These are phyloP conservation scores for Stegodyphus dumicola DNA, from an alignment of 1,140 invertebrate genomes.

Conservation along the genomic window DNA sequence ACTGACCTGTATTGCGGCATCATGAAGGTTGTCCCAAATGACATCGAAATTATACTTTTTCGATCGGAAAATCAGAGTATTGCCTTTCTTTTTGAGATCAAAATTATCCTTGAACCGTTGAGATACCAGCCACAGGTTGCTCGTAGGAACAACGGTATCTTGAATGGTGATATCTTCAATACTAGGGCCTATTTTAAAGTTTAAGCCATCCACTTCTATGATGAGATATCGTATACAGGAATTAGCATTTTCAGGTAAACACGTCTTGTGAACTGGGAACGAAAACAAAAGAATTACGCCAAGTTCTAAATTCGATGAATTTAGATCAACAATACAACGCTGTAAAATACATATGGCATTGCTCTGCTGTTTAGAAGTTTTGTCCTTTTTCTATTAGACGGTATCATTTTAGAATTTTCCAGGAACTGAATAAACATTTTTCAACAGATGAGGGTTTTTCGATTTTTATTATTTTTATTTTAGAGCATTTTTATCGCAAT, in stretches of 20 bases:
- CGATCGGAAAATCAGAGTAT: slow-evolving; percentile 76
- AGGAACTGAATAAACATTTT: no score
- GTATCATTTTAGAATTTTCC: no score
- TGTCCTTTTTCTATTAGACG: no score
- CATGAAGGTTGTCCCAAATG: slow-evolving; percentile 76
- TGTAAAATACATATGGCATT: no score
- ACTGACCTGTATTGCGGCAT: slow-evolving; percentile 78
- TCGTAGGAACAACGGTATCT: background rate
- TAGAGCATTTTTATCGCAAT: no score
- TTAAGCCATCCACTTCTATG: slow-evolving; percentile 22
- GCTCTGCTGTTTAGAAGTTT: no score
- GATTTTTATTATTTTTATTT: no score
- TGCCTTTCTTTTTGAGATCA: slow-evolving; percentile 76
- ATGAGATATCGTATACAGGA: slow-evolving; percentile 20
- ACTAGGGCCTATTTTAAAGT: slow-evolving; percentile 35
- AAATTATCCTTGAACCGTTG: slow-evolving; percentile 71
- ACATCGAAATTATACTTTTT: slow-evolving; percentile 79
- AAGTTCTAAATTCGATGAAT: background rate
- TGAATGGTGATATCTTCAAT: slow-evolving; percentile 28
- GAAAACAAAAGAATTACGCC: background rate
- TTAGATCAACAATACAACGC: no score
- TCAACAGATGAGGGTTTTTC: no score
- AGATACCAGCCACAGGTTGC: slow-evolving; percentile 72
- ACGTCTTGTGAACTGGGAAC: slow-evolving; percentile 76
- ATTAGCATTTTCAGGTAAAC: slow-evolving; percentile 66